These are phyloP conservation scores for Adela reaumurella DNA, from an alignment of 2,888 invertebrate species.

Conservation along the genomic window DNA sequence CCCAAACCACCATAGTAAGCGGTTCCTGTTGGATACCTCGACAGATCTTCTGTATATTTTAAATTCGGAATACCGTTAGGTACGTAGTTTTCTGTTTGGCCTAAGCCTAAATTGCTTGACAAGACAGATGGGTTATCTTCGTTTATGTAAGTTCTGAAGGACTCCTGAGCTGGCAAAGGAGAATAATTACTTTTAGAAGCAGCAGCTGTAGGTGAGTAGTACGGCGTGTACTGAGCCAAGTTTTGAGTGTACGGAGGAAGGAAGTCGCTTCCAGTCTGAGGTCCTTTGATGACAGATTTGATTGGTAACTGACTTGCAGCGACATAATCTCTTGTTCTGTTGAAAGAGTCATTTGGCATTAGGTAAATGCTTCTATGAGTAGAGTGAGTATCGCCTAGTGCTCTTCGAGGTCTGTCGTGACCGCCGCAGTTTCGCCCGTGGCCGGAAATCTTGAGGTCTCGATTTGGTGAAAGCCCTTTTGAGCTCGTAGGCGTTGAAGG, in stretches of 20 bases:
- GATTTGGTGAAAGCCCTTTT: constrained; percentile 36
- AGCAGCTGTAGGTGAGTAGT: constrained; percentile 32
- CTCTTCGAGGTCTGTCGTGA: constrained; percentile 39
- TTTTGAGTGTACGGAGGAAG: constrained; percentile 43
- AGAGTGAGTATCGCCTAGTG: constrained; percentile 36
- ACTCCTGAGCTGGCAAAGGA: constrained; percentile 30
- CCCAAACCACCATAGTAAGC: constrained; percentile 33
- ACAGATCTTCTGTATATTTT: constrained; percentile 36
- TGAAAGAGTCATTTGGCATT: constrained; percentile 25
- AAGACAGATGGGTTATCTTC: constrained; percentile 24
- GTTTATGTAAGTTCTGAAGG: constrained; percentile 35
- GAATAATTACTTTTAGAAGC: constrained; percentile 23
- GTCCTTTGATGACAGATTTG: constrained; percentile 36
- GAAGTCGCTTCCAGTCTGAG: constrained; percentile 32
- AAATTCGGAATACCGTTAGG: constrained; percentile 36
- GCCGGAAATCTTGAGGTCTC: constrained; percentile 37
- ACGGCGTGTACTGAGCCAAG: constrained; percentile 35
- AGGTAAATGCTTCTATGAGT: constrained; percentile 38
- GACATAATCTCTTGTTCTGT: constrained; percentile 36
- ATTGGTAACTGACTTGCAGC: constrained; percentile 16
- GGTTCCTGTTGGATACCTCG: constrained; percentile 26
- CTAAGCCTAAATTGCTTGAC: neutral
- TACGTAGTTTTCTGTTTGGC: constrained; percentile 33
- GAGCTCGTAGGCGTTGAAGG: constrained; percentile 34
- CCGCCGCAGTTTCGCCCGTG: constrained; percentile 45